Percentiles rank a stretch among this genome's conserved stretches.
phyloP scores from a whole-genome alignment of 2,113 vertebrate species.

The Rhipidura dahli region DNA sequence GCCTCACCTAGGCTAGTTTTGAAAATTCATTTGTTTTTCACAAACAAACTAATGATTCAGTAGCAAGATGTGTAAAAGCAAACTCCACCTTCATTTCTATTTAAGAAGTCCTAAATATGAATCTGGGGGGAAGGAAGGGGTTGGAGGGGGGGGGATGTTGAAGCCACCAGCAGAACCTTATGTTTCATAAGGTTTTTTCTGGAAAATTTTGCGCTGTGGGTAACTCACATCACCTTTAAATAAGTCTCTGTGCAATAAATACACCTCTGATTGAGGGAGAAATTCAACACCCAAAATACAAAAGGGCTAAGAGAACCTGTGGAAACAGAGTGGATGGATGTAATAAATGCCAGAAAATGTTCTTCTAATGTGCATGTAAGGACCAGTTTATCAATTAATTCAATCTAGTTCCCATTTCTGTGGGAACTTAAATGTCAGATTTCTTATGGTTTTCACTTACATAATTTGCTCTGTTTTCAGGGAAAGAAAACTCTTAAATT shows the following conservation, averaged over 20 bases:
- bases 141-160: neutral
- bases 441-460: neutral
- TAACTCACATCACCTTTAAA: neutral
- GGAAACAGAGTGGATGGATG: neutral
- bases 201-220: neutral
- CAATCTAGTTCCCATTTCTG: neutral
- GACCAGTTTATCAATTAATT: neutral
- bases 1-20: neutral
- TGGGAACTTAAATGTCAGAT: neutral
- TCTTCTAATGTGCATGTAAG: neutral
- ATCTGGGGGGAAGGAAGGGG: no score
- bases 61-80: neutral
- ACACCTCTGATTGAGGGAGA: neutral
- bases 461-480: neutral
- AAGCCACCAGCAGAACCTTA: neutral
- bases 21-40: neutral
- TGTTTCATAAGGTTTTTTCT: neutral
- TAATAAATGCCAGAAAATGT: neutral
- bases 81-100: neutral
- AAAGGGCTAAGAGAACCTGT: neutral
- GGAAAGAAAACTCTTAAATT: neutral
- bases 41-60: neutral
- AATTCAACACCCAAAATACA: neutral
- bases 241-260: neutral
- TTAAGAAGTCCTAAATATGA: neutral